Percentiles rank a stretch among this genome's conserved stretches.
Conservation (phyloP, 2,113 vertebrate species). For the Rutilus rutilus region DNA sequence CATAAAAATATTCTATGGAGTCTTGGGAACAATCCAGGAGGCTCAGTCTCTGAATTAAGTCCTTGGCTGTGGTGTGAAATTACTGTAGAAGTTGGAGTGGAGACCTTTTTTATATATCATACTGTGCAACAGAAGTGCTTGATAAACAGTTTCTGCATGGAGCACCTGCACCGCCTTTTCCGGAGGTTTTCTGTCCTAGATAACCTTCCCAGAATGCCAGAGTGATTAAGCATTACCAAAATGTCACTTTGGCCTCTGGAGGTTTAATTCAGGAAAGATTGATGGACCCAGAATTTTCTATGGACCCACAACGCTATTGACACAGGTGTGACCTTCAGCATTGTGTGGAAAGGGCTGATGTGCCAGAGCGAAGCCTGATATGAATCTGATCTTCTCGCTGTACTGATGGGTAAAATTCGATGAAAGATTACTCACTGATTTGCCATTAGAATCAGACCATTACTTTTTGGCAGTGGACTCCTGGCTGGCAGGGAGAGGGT, state of each 20-base stretch:
- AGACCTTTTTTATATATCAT: not conserved
- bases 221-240: constrained; percentile 35
- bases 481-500: not conserved
- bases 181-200: not conserved
- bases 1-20: not conserved
- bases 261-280: constrained; percentile 14
- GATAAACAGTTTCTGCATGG: constrained; percentile 21
- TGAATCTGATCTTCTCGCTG: constrained; percentile 8
- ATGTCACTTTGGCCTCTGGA: constrained; percentile 26
- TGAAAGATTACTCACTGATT: not conserved
- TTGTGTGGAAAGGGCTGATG: not conserved
- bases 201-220: constrained; percentile 27
- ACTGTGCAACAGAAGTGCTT: constrained; percentile 26
- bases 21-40: constrained; percentile 12
- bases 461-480: not conserved
- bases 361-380: not conserved
- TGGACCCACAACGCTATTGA: not conserved
- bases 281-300: constrained; percentile 9
- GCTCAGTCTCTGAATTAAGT: not conserved
- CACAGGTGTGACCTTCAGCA: constrained; percentile 33
- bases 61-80: not conserved
- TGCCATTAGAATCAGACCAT: not conserved
- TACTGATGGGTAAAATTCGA: not conserved
- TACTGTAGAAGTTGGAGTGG: not conserved
- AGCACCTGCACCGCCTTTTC: not conserved